Percentiles rank a stretch among this genome's conserved stretches.
Evolutionary conservation across 2,888 invertebrate genomes (phyloP).

Genomic region (Synergus itoensis): DNA sequence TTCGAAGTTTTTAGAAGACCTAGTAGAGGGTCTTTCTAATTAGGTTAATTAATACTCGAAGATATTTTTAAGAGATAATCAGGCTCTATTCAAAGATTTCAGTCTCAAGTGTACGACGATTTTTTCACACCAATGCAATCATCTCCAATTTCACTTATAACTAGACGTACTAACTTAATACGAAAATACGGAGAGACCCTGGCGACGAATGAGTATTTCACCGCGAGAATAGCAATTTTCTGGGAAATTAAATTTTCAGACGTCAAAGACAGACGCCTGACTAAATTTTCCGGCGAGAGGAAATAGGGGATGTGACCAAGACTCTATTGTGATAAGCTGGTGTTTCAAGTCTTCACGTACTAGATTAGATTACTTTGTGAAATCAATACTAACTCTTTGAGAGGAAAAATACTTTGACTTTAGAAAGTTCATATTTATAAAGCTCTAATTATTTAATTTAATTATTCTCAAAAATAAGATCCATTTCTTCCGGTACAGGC

Average conservation of each 20-base stretch:
- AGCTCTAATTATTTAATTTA: neutral
- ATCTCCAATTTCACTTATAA: slow-evolving; percentile 8
- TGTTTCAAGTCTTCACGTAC: neutral
- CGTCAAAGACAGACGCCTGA: neutral
- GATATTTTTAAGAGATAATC: neutral
- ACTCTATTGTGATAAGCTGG: neutral
- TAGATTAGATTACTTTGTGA: too few species aligned
- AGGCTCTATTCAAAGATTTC: neutral
- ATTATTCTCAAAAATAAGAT: too few species aligned
- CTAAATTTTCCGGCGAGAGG: neutral
- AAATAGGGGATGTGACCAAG: neutral
- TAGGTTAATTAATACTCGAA: too few species aligned
- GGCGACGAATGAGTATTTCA: slow-evolving; percentile 10
- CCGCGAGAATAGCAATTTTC: slow-evolving; percentile 15
- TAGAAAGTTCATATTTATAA: neutral
- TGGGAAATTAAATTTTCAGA: slow-evolving; percentile 10
- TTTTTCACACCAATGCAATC: neutral
- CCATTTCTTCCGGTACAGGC: too few species aligned
- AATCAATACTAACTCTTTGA: too few species aligned
- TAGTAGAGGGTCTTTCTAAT: too few species aligned
- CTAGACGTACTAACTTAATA: neutral
- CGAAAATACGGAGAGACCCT: neutral
- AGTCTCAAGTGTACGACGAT: neutral
- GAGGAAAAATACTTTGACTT: neutral
- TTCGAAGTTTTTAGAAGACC: too few species aligned